A percentile compares a stretch with the other conserved stretches of the same genome.
These are phyloP conservation scores for Semnopithecus entellus DNA, from an alignment of 2,113 vertebrate genomes.

Conservation along the genomic window DNA sequence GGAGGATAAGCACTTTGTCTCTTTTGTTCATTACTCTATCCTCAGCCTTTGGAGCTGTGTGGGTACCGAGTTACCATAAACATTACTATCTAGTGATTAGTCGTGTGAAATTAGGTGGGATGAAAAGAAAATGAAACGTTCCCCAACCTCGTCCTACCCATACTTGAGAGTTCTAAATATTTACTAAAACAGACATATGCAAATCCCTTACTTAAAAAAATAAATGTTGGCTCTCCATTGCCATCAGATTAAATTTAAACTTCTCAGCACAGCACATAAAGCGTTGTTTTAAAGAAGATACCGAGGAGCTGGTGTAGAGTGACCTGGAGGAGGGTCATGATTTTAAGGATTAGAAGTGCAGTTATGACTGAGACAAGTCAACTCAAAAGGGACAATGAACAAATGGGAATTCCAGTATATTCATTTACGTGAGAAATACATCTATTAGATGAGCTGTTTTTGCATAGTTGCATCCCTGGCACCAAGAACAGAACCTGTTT, in stretches of 20 bases:
- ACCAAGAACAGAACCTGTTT: not conserved
- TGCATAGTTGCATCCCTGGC: not conserved
- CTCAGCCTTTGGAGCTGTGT: not conserved
- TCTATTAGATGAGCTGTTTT: not conserved
- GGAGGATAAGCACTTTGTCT: not conserved
- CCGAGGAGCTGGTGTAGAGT: not conserved
- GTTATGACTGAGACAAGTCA: not conserved
- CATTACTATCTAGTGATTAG: not conserved
- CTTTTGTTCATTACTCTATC: not conserved
- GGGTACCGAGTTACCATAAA: no score
- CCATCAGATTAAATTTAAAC: not conserved
- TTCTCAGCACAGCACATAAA: not conserved
- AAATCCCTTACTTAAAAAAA: not conserved
- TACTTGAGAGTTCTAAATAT: not conserved
- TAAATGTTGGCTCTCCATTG: not conserved
- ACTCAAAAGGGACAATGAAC: not conserved
- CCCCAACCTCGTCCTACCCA: not conserved
- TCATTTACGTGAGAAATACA: not conserved
- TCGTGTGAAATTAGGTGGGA: not conserved
- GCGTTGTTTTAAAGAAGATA: not conserved
- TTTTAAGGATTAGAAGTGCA: not conserved
- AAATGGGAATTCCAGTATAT: not conserved
- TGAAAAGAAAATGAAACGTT: not conserved
- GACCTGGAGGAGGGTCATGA: not conserved
- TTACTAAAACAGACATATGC: not conserved